phyloP scores from a whole-genome alignment of 2,113 vertebrate species.

The Trogon melanurus region DNA sequence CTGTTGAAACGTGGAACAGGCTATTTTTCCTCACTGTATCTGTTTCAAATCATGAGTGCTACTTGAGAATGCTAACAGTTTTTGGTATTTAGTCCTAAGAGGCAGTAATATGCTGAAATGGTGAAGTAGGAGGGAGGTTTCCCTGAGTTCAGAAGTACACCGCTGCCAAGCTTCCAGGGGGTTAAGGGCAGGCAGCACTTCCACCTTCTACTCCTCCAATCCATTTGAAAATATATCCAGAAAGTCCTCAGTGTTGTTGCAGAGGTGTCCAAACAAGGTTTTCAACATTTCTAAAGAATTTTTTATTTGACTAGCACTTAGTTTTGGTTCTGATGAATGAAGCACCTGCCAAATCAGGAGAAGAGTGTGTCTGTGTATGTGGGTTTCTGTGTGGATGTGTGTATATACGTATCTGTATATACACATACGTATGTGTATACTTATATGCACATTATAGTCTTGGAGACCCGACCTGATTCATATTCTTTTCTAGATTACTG shows the following conservation, averaged over 20 bases:
- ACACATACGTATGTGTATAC: too few species aligned
- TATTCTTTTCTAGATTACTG: conserved; percentile 82
- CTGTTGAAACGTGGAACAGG: background rate
- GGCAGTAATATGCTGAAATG: background rate
- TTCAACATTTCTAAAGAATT: background rate
- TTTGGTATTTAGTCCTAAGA: background rate
- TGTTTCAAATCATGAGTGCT: background rate
- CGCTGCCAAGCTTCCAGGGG: background rate
- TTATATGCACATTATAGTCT: background rate
- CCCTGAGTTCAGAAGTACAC: background rate
- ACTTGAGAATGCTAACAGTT: background rate
- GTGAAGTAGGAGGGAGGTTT: background rate
- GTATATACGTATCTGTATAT: background rate
- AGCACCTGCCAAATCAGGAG: background rate
- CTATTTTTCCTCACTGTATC: background rate
- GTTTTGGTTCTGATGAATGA: background rate
- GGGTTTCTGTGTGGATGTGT: too few species aligned
- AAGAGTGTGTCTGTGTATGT: too few species aligned
- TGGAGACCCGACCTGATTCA: background rate
- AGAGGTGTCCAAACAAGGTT: background rate
- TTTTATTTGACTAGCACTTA: background rate
- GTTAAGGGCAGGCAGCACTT: background rate
- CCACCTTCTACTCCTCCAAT: background rate
- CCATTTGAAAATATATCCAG: background rate
- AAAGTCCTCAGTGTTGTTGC: background rate